Percentiles rank a stretch among this genome's conserved stretches.
Conservation (phyloP, 2,113 vertebrate species). For the Strigops habroptila region DNA sequence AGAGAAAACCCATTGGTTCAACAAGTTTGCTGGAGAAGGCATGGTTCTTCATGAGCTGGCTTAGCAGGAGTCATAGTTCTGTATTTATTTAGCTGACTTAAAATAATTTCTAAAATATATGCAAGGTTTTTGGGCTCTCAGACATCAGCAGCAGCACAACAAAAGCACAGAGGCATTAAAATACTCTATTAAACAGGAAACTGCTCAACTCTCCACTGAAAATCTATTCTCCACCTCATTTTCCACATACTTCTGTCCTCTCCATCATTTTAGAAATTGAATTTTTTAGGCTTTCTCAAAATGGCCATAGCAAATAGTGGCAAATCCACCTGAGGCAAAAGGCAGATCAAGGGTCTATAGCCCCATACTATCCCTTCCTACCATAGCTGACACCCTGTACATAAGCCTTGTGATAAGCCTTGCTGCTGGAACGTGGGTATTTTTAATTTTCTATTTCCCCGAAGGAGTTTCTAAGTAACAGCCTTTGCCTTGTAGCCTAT, state of each 20-base stretch:
- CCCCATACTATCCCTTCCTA: neutral
- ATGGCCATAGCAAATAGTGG: neutral
- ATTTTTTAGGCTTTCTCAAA: neutral
- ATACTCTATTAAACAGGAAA: neutral
- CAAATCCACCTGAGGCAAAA: neutral
- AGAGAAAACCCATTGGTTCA: neutral
- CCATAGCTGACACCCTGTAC: neutral
- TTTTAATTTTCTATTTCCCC: neutral
- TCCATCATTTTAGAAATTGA: neutral
- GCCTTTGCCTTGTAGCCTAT: neutral
- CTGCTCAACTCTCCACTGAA: neutral
- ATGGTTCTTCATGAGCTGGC: neutral
- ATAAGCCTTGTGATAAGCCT: neutral
- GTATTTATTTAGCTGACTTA: neutral
- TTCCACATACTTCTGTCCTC: neutral
- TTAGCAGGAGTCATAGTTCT: neutral
- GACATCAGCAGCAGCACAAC: neutral
- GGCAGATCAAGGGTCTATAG: neutral
- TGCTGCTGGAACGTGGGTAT: neutral
- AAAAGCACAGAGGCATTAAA: neutral
- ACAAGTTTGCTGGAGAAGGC: neutral
- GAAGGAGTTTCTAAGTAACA: neutral
- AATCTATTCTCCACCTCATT: slow-evolving; percentile 14
- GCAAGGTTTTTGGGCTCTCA: neutral
- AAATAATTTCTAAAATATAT: neutral